Evolutionary conservation across 2,888 invertebrate genomes (phyloP), one percentile per base, ranked within the genome.

Genomic region (Trypoxylon attenuatum): DNA sequence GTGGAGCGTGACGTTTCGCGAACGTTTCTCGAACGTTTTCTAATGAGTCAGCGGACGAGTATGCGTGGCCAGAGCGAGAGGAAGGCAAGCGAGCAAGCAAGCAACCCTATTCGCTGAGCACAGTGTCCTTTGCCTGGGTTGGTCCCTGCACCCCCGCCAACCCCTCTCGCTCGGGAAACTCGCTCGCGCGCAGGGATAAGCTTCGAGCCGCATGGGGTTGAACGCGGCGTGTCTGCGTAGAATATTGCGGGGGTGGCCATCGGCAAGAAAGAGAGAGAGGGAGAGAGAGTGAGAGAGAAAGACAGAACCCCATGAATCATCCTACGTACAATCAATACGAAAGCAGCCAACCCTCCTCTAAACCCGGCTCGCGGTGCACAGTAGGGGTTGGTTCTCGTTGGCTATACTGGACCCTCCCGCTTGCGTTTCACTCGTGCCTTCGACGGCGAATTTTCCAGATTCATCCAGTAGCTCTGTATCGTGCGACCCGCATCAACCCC

Each of bases 271-370:
- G n/a, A n/a, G n/a, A n/a, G n/a, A n/a, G n/a, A n/a, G n/a, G n/a
- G n/a, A n/a, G n/a, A n/a, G n/a, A n/a, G n/a, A n/a, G n/a, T n/a
- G n/a, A n/a, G n/a, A n/a, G n/a, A n/a, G n/a, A n/a, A n/a, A 53
- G 73, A 76, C 67, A 55, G 54, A 57, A 42, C 62, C 78, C 83
- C 83, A 84, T 85, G 85, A 85, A 85, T 85, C 85, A 85, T 85
- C 85, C 83, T 72, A 80, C 77, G 72, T 78, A 78, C 79, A 85
- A 85, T 85, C 85, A 82, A 85, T 85, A 85, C 84, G 80, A 82
- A 78, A 79, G 78, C 80, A 56, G 51, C 62, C 69, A 78, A 76
- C 81, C 75, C 59, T 59, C 55, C 72, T 64, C 67, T 70, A 77
- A 69, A 54, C 64, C 16, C 33, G 33, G 27, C 13, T 33, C 43